These are phyloP conservation scores for Mormyrus proboscirostris DNA, from an alignment of 2,797 vertebrate species.

Conservation along the genomic window DNA sequence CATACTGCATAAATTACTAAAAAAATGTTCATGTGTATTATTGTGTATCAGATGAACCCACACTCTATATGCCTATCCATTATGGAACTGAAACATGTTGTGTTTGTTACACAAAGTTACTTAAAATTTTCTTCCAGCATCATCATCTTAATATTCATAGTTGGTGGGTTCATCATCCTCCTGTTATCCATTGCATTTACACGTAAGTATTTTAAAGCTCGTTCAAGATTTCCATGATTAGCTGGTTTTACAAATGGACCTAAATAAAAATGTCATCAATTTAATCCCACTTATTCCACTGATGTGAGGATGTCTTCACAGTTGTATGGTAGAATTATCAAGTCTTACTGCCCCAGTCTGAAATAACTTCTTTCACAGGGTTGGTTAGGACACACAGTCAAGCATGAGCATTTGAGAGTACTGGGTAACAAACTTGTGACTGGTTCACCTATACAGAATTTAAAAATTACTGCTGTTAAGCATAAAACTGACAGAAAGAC, in stretches of 20 bases:
- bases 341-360: not conserved
- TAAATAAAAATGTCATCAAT: not conserved
- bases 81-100: not conserved
- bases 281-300: not conserved
- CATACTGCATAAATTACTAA: not conserved
- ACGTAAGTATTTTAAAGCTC: slow-evolving; percentile 42
- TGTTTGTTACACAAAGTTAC: not conserved
- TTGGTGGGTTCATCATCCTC: slow-evolving; percentile 49
- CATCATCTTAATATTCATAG: slow-evolving; percentile 50
- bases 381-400: not conserved
- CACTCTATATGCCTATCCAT: not conserved
- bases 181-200: slow-evolving; percentile 51
- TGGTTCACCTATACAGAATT: not conserved
- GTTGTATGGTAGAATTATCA: not conserved
- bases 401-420: not conserved
- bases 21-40: not conserved
- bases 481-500: not conserved
- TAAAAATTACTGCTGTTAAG: not conserved
- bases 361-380: not conserved
- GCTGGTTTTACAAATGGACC: not conserved
- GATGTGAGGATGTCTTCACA: not conserved
- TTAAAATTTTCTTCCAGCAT: slow-evolving; percentile 43
- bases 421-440: not conserved
- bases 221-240: not conserved
- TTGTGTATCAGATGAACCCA: not conserved